phyloP scores from a whole-genome alignment of 2,113 vertebrate species.

The Chunga burmeisteri region DNA sequence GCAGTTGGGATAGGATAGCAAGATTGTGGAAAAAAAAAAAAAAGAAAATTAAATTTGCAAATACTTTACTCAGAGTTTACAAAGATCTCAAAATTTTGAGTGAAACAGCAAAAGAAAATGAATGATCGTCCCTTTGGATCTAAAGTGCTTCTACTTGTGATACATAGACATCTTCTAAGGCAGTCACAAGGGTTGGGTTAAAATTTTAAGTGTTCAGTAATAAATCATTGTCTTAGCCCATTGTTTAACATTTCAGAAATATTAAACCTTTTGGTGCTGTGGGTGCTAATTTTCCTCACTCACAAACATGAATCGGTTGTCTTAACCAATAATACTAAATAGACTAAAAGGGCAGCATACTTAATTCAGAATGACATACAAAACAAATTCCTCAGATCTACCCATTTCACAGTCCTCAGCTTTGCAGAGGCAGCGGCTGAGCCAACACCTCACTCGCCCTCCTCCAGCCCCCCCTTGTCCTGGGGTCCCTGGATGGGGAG shows the following conservation, averaged over 20 bases:
- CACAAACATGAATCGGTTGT: neutral
- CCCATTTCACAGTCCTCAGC: neutral
- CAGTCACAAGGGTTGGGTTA: neutral
- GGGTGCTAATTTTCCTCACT: neutral
- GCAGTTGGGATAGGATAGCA: neutral
- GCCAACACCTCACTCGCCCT: rapidly evolving
- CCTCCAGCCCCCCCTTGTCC: rapidly evolving
- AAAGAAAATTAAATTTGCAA: neutral
- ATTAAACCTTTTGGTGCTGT: neutral
- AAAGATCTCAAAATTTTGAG: neutral
- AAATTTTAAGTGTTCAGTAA: neutral
- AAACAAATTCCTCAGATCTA: neutral
- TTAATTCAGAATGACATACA: neutral
- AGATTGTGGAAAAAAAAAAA: neutral
- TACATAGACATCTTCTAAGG: neutral
- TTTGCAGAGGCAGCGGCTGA: neutral
- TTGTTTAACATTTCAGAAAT: neutral
- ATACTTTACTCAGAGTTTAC: neutral
- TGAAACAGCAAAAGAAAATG: neutral
- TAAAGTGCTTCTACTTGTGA: neutral
- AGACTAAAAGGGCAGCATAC: neutral
- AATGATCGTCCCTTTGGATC: neutral
- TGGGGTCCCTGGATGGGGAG: rapidly evolving
- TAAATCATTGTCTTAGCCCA: neutral
- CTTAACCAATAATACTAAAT: neutral